Percentiles rank a stretch among this genome's conserved stretches.
Evolutionary conservation across 2,888 invertebrate genomes (phyloP).

Genomic region (Polietes domitor): DNA sequence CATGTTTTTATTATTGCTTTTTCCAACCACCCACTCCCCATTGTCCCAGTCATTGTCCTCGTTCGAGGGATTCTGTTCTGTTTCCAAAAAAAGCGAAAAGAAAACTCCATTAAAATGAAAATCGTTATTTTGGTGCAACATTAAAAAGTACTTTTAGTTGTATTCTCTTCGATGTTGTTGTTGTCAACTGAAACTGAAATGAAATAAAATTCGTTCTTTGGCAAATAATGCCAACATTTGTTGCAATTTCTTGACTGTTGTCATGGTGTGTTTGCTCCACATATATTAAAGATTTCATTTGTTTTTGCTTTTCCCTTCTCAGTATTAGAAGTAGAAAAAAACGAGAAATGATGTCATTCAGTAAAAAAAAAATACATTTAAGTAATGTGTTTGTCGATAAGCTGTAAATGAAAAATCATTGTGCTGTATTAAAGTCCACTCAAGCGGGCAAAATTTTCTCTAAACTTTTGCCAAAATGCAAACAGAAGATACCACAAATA

Average conservation of each 20-base stretch:
- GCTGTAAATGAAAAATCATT: slow-evolving; percentile 8
- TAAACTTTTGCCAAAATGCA: neutral
- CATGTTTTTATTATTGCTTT: slow-evolving; percentile 24
- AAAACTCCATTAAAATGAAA: neutral
- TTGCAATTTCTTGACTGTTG: neutral
- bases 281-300: slow-evolving; percentile 4
- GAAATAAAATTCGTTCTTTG: neutral
- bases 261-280: neutral
- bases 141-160: slow-evolving; percentile 3
- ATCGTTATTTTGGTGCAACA: slow-evolving; percentile 28
- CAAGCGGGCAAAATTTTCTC: neutral
- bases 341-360: neutral
- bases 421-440: neutral
- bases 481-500: neutral
- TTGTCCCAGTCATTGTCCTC: neutral
- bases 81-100: neutral
- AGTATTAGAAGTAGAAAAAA: neutral
- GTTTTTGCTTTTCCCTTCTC: neutral
- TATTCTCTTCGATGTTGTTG: neutral
- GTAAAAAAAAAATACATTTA: neutral
- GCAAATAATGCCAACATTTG: neutral
- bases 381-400: neutral
- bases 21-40: neutral
- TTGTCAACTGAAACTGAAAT: neutral
- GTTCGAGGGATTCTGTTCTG: neutral